Conservation (phyloP, 2,113 vertebrate species). For the Telmatochromis brichardi region DNA sequence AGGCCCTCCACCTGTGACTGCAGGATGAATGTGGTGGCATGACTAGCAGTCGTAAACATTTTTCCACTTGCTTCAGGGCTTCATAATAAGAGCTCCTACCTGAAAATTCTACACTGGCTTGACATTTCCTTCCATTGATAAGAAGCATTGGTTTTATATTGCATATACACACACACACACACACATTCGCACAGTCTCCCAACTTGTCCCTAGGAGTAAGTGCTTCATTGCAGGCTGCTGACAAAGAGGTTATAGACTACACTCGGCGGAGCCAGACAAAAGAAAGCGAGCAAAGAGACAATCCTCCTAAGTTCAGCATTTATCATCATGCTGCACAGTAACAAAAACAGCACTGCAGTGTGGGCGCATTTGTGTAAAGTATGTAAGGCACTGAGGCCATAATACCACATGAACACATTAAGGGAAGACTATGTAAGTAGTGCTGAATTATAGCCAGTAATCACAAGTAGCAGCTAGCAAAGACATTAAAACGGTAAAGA, state of each 20-base stretch:
- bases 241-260: constrained; percentile 27
- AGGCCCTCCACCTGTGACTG: not conserved
- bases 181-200: not conserved
- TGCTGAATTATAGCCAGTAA: not conserved
- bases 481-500: not conserved
- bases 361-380: not conserved
- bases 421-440: not conserved
- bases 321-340: not conserved
- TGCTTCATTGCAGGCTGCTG: constrained; percentile 11
- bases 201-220: constrained; percentile 1
- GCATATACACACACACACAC: not conserved
- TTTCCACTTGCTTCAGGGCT: not conserved
- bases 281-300: not conserved
- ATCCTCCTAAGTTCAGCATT: constrained; percentile 15
- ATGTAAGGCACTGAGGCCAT: not conserved
- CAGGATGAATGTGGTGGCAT: not conserved
- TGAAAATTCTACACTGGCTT: not conserved
- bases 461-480: not conserved
- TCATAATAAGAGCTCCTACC: not conserved
- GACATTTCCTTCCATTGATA: constrained; percentile 10
- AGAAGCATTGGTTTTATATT: not conserved
- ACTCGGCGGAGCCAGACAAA: constrained; percentile 11
- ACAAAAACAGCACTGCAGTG: not conserved
- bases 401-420: not conserved
- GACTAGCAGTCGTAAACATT: not conserved